A percentile compares a stretch with the other conserved stretches of the same genome.
Evolutionary conservation across 2,888 invertebrate species (phyloP).

Genomic region (Notodonta dromedarius): DNA sequence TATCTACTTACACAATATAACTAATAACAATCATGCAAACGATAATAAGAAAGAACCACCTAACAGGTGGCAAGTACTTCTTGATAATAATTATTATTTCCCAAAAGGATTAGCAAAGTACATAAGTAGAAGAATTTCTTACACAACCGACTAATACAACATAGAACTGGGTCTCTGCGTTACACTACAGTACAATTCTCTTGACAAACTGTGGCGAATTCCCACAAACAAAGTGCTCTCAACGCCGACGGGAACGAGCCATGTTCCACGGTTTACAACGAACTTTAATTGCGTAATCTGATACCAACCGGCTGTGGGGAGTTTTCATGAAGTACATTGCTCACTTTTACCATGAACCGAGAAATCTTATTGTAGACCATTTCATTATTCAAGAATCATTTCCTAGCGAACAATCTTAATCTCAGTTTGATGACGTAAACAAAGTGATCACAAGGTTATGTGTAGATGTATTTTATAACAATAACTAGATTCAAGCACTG

Average conservation of each 20-base stretch:
- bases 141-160: conserved; percentile 18
- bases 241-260: conserved; percentile 46
- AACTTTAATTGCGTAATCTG: conserved; percentile 64
- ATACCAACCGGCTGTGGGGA: conserved; percentile 42
- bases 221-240: conserved; percentile 57
- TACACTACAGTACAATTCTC: conserved; percentile 53
- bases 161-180: conserved; percentile 22
- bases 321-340: conserved; percentile 43
- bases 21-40: neutral
- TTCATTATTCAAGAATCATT: conserved; percentile 25
- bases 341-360: conserved; percentile 37
- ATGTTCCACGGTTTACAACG: conserved; percentile 50
- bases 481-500: too few species aligned
- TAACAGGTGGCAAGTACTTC: neutral
- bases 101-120: conserved; percentile 15
- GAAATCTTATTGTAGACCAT: conserved; percentile 22
- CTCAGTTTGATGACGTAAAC: conserved; percentile 21
- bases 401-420: conserved; percentile 14
- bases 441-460: neutral
- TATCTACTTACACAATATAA: neutral
- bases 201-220: conserved; percentile 51
- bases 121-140: conserved; percentile 9
- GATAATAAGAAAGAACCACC: neutral
- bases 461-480: neutral
- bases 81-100: conserved; percentile 4